Evolutionary conservation across 2,113 vertebrate genomes (phyloP), one percentile per base, ranked within the genome.

Genomic region (Colius striatus): DNA sequence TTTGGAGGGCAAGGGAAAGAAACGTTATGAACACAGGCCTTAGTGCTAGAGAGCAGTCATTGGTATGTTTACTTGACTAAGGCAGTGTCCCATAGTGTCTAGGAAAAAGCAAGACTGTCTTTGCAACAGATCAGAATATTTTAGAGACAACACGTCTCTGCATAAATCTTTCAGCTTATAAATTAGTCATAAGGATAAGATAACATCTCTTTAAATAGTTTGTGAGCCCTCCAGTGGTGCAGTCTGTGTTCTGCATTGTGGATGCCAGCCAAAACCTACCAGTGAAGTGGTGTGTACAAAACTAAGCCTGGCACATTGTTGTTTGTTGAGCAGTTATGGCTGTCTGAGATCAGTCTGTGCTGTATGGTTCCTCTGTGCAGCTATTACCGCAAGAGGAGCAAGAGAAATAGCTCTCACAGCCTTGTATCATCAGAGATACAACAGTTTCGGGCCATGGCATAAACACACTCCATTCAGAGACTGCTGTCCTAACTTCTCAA

Each of bases 191-290:
- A 68, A 86, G 75, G 79, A 75, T 88, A 94, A 95, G 93, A 96
- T 60, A 92, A 66, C 53, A 88, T 84, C 45, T 90, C 95, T 96
- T 92, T 90, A 95, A 89, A 93, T 27, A 92, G 68, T 81, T 26
- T 66, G 85, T 92, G 93, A 95, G 92, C 90, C 94, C 92, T 96
- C 95, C 94, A 96, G 93, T 94, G 90, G 92, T 92, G 53, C 60
- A 72, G 38, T 36, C 76, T 72, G 73, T 54, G 53, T 83, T 93
- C 84, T 93, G 71, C 88, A 88, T 50, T 84, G 50, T 68, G 65
- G 53, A 93, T 87, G 76, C 41, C 83, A 92, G 82, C 65, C 92
- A 95, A 93, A 95, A 91, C 87, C 75, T 45, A 74, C 68, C 78
- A 63, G 34, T 83, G 60, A 58, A 77, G 22, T 11, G 27, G 19